These are phyloP conservation scores for Radopholus similis DNA, from an alignment of 1,140 invertebrate species.

Conservation along the genomic window DNA sequence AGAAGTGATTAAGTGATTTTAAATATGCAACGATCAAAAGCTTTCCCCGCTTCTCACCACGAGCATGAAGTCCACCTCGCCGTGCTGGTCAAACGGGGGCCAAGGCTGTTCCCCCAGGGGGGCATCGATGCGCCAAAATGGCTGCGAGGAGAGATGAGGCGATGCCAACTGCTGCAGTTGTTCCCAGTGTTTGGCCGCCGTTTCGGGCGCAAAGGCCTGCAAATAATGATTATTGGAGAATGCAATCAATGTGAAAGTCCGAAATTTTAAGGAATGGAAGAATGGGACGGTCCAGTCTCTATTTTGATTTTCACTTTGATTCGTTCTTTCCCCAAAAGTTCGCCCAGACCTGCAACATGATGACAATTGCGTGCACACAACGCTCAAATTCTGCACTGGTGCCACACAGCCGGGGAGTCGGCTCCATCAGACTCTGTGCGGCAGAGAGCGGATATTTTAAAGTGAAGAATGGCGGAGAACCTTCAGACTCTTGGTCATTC, in stretches of 20 bases:
- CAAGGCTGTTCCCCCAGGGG: slow-evolving; percentile 34
- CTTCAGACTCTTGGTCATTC: slow-evolving; percentile 54
- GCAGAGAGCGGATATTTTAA: slow-evolving; percentile 21
- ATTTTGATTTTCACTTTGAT: background rate
- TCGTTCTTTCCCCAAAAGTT: background rate
- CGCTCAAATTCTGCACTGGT: slow-evolving; percentile 46
- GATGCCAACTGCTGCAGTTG: background rate
- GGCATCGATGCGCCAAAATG: slow-evolving; percentile 12
- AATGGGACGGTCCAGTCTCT: too few relatives aligned
- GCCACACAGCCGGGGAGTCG: slow-evolving; percentile 11
- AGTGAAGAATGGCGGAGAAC: too few relatives aligned
- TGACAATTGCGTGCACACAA: slow-evolving; percentile 48
- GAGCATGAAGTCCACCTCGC: slow-evolving; percentile 44
- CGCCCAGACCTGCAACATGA: slow-evolving; percentile 55
- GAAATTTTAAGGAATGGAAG: slow-evolving; percentile 5
- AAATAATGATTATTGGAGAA: background rate
- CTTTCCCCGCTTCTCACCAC: too few relatives aligned
- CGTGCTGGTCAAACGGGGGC: slow-evolving; percentile 46
- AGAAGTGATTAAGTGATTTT: background rate
- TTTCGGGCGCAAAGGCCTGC: slow-evolving; percentile 47
- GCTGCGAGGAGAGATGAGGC: too few relatives aligned
- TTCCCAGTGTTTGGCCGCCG: background rate
- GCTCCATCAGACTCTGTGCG: background rate
- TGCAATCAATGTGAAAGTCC: background rate
- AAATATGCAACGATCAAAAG: background rate